Conservation (phyloP, 2,113 vertebrate species). For the Brienomyrus longianalis region DNA sequence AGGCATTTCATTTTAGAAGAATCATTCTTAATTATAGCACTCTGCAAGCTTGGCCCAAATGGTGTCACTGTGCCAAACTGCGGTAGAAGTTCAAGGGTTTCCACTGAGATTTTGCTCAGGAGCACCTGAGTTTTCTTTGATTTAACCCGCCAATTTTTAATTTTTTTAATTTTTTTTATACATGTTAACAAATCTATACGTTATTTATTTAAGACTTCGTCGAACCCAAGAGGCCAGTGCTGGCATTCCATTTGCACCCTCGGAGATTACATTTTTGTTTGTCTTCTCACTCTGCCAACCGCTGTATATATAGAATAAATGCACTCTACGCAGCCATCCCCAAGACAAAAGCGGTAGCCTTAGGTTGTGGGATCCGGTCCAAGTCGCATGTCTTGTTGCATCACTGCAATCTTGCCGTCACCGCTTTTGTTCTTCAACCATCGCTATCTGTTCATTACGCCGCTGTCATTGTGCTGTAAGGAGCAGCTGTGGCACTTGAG, state of each 20-base stretch:
- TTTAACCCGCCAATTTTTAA: not conserved
- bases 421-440: not conserved
- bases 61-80: not conserved
- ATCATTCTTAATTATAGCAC: not conserved
- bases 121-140: not conserved
- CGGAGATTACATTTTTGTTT: not conserved
- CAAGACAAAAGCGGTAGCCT: not conserved
- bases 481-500: not conserved
- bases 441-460: not conserved
- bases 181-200: not conserved
- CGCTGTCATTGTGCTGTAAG: not conserved
- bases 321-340: not conserved
- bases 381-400: slow-evolving; percentile 2
- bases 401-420: not conserved
- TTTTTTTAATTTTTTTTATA: not conserved
- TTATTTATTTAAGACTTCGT: not conserved
- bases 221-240: slow-evolving; percentile 36
- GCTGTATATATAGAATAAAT: not conserved
- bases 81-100: not conserved
- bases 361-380: not conserved
- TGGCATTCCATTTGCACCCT: slow-evolving; percentile 25
- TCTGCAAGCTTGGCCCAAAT: not conserved
- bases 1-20: not conserved
- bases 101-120: not conserved
- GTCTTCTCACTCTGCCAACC: not conserved